Evolutionary conservation across 53 echinoderm and acorn worm species (phyloP).

Genomic region (Paelopatides confundens): DNA sequence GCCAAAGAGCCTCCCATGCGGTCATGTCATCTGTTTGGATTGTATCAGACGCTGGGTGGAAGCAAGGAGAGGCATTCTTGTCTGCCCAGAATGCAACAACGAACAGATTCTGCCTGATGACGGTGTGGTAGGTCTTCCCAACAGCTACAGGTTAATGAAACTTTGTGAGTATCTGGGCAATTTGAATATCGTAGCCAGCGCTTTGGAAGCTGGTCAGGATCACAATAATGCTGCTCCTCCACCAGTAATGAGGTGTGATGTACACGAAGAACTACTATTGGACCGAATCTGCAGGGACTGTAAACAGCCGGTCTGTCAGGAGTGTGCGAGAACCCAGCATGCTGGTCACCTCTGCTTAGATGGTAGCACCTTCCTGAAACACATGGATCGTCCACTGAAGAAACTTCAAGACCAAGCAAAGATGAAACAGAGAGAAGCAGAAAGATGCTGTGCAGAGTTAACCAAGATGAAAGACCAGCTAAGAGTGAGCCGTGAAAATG

Average conservation of each 20-base stretch:
- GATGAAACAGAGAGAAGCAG: conserved; percentile 51
- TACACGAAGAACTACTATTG: conserved; percentile 45
- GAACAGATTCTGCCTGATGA: conserved; percentile 48
- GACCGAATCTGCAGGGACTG: conserved; percentile 62
- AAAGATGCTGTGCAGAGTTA: conserved; percentile 21
- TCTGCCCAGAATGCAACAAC: conserved; percentile 66
- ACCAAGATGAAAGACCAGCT: conserved; percentile 54
- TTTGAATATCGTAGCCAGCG: conserved; percentile 15
- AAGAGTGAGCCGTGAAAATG: neutral
- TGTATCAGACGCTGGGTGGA: conserved; percentile 66
- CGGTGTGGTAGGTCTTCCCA: conserved; percentile 60
- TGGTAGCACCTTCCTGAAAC: conserved; percentile 56
- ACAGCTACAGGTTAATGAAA: conserved; percentile 56
- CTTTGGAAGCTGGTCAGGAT: conserved; percentile 1
- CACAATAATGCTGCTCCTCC: neutral
- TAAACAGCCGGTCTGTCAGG: conserved; percentile 64
- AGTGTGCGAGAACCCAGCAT: conserved; percentile 51
- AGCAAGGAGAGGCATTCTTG: conserved; percentile 40
- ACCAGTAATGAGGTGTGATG: conserved; percentile 33
- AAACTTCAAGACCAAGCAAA: conserved; percentile 58
- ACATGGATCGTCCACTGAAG: conserved; percentile 56
- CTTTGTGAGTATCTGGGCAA: conserved; percentile 63
- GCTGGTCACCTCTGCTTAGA: conserved; percentile 50
- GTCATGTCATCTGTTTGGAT: conserved; percentile 70
- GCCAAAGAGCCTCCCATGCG: conserved; percentile 70